phyloP scores from a whole-genome alignment of 2,888 invertebrate genomes.

The Pemphredon lugubris region DNA sequence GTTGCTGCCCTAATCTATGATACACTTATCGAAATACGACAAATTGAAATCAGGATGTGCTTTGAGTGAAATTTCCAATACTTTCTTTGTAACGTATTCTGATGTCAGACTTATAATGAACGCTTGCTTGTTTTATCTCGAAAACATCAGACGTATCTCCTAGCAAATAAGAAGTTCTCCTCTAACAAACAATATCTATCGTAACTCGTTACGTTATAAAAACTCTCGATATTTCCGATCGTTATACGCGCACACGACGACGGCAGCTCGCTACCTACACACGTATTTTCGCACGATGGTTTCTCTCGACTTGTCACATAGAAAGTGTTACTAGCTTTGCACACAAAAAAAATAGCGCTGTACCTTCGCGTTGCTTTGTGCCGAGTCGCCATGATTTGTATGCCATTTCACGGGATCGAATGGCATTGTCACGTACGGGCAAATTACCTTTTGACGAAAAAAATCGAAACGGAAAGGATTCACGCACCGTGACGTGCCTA shows the following conservation, averaged over 20 bases:
- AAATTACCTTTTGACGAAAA: constrained; percentile 46
- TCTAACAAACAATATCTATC: too few relatives aligned
- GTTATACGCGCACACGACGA: too few relatives aligned
- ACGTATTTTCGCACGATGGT: too few relatives aligned
- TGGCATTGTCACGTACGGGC: constrained; percentile 37
- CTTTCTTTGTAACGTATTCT: too few relatives aligned
- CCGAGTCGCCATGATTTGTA: constrained; percentile 27
- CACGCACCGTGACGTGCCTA: constrained; percentile 48
- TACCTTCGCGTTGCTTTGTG: constrained; percentile 18
- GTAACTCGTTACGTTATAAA: too few relatives aligned
- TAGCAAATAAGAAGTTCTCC: too few relatives aligned
- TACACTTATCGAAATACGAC: constrained; percentile 24
- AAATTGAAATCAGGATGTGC: constrained; percentile 1
- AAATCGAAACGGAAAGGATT: constrained; percentile 53
- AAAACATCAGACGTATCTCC: too few relatives aligned
- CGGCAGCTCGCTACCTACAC: too few relatives aligned
- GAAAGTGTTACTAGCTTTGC: constrained; percentile 8
- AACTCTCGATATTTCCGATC: too few relatives aligned
- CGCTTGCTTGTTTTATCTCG: too few relatives aligned
- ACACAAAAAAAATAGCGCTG: constrained; percentile 27
- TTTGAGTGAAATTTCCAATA: neutral
- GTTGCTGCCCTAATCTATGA: constrained; percentile 19
- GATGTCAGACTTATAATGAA: too few relatives aligned
- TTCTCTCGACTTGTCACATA: neutral
- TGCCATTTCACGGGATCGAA: constrained; percentile 29